These are phyloP conservation scores for Orthosia gothica DNA, from an alignment of 2,888 invertebrate genomes.

Conservation along the genomic window DNA sequence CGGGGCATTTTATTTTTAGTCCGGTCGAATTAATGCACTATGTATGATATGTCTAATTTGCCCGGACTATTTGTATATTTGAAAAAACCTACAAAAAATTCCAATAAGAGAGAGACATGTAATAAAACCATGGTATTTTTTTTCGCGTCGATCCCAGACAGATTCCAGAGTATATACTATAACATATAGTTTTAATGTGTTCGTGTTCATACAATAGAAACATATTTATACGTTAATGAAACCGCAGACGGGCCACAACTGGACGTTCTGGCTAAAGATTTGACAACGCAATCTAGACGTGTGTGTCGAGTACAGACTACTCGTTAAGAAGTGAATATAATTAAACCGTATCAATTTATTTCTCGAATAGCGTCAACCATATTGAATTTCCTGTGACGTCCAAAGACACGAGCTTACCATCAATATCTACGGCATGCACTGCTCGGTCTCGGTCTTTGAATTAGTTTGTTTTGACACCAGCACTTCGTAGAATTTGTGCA, in stretches of 20 bases:
- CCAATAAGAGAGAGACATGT: no score
- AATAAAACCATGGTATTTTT: no score
- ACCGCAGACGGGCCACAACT: conserved; percentile 30
- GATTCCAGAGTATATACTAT: no score
- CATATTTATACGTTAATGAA: not conserved
- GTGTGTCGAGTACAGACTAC: not conserved
- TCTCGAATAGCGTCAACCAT: conserved; percentile 1
- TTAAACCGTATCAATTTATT: conserved; percentile 14
- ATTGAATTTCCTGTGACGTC: not conserved
- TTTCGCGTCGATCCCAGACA: no score
- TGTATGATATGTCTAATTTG: no score
- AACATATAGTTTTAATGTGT: no score
- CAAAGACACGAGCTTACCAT: not conserved
- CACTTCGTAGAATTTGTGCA: not conserved
- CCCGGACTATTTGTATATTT: no score
- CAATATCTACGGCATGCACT: not conserved
- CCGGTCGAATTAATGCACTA: no score
- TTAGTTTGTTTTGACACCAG: not conserved
- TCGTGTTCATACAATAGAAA: not conserved
- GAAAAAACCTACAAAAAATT: no score
- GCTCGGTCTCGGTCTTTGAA: not conserved
- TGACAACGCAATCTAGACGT: conserved; percentile 10
- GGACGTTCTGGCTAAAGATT: conserved; percentile 5
- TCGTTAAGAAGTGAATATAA: not conserved
- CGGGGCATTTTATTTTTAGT: no score